Evolutionary conservation across 2,113 vertebrate genomes (phyloP).

Genomic region (Polypterus senegalus): DNA sequence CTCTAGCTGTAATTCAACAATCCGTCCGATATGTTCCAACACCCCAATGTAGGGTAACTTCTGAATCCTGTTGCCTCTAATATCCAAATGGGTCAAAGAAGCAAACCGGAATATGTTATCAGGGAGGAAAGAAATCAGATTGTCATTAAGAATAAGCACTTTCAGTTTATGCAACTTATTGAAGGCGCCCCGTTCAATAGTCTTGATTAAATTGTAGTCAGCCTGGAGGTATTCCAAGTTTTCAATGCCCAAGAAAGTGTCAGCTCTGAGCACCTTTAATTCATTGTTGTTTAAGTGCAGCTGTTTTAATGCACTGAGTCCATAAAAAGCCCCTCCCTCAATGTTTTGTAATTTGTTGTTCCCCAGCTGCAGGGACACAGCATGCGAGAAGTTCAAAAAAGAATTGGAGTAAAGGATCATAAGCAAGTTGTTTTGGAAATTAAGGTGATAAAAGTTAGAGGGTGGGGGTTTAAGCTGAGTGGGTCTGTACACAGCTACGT

Average conservation of each 20-base stretch:
- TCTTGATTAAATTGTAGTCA: slow-evolving; percentile 98
- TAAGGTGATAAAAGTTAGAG: slow-evolving; percentile 90
- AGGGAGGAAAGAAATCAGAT: slow-evolving; percentile 84
- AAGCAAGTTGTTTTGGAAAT: slow-evolving; percentile 94
- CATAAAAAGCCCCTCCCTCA: slow-evolving; percentile 88
- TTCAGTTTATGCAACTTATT: slow-evolving; percentile 96
- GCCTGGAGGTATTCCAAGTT: slow-evolving; percentile 98
- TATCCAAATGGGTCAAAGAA: slow-evolving; percentile 94
- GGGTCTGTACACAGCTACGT: slow-evolving; percentile 87
- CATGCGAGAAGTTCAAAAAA: slow-evolving; percentile 91
- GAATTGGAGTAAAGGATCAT: slow-evolving; percentile 90
- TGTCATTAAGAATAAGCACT: slow-evolving; percentile 96
- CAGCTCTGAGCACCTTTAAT: slow-evolving; percentile 85
- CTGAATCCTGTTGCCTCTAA: slow-evolving; percentile 92
- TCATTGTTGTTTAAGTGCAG: slow-evolving; percentile 98
- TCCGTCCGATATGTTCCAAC: slow-evolving; percentile 89
- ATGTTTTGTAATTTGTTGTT: slow-evolving; percentile 97
- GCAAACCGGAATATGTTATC: slow-evolving; percentile 98
- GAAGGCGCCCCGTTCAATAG: slow-evolving; percentile 94
- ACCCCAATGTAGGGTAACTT: slow-evolving; percentile 93
- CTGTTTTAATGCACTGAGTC: slow-evolving; percentile 88
- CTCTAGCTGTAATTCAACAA: slow-evolving; percentile 87
- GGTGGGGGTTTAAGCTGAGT: slow-evolving; percentile 85
- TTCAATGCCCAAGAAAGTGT: slow-evolving; percentile 94
- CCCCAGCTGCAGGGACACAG: slow-evolving; percentile 92